Evolutionary conservation across 1,140 invertebrate species (phyloP), one percentile per base, ranked within the genome.

Genomic region (Planococcus citri): DNA sequence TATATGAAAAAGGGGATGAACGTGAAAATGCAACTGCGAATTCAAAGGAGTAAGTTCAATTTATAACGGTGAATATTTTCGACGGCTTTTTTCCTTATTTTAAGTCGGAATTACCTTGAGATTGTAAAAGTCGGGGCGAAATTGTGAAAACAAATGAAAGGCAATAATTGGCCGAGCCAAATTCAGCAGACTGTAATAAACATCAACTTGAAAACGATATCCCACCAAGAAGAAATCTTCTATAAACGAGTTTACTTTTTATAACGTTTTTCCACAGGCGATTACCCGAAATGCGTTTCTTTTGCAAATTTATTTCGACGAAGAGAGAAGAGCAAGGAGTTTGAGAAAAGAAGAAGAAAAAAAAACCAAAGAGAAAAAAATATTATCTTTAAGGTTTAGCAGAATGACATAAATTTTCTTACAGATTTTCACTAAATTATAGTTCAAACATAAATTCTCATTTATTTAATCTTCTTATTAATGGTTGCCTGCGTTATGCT

Each of bases 221-320:
- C 60, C 60, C 17, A n/a, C n/a, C 20, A 10, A 27, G 22, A 64
- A 64, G 25, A 64, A 64, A 64, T 64, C 60, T 64, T 64, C 60
- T 14, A 64, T 25, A 64, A 64, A 64, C 60, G 60, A 64, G 60
- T 64, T 64, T 24, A 27, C 60, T 64, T 64, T 64, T 64, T 64
- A 64, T 64, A 64, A 64, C 60, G 60, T 64, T 64, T 27, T 64
- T 64, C 60, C 60, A 27, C 60, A 64, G 60, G 25, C 60, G 60
- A 64, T 64, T 64, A 64, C 60, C 60, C 60, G 60, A 64, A 64
- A 64, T 64, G 60, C 60, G 60, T 64, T 64, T 64, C 60, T 22
- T 64, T 64, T 64, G 60, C 60, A 64, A 64, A 64, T 64, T 64
- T 64, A 64, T 64, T 64, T 64, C 60, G 51, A 58, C 60, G n/a